Percentiles rank a stretch among this genome's conserved stretches.
Evolutionary conservation across 2,113 vertebrate species (phyloP).

Genomic region (Pithys albifrons): DNA sequence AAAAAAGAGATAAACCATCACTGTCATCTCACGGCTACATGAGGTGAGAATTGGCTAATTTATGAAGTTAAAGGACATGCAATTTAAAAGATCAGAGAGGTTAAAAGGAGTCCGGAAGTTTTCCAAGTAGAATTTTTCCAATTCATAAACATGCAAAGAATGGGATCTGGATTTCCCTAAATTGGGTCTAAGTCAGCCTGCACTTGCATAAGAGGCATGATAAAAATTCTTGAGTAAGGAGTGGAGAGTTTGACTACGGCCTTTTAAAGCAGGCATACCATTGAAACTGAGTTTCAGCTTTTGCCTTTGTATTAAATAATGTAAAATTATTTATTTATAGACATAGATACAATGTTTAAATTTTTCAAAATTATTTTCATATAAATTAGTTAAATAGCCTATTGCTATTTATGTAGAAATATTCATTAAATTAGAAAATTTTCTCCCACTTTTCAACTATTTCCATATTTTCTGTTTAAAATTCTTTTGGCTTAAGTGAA

Average conservation of each 20-base stretch:
- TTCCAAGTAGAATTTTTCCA: slow-evolving; percentile 10
- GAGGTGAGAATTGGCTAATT: slow-evolving; percentile 41
- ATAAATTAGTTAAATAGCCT: background rate
- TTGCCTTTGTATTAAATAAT: background rate
- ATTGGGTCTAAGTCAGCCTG: background rate
- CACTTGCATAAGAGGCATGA: background rate
- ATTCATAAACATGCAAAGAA: slow-evolving; percentile 36
- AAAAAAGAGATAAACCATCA: background rate
- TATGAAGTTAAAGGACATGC: slow-evolving; percentile 9
- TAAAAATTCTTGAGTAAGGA: background rate
- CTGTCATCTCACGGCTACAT: background rate
- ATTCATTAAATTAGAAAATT: background rate
- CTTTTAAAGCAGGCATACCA: background rate
- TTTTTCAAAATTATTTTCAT: background rate
- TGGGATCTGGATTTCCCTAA: slow-evolving; percentile 13
- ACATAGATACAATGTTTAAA: background rate
- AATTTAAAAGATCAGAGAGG: slow-evolving; percentile 53
- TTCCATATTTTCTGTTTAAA: background rate
- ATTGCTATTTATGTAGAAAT: background rate
- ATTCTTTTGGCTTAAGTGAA: background rate
- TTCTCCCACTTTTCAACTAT: background rate
- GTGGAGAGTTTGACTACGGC: background rate
- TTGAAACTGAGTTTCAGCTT: background rate
- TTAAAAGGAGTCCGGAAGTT: slow-evolving; percentile 33
- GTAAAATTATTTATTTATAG: background rate